Evolutionary conservation across 2,113 vertebrate genomes (phyloP).

Genomic region (Salvelinus sp.): DNA sequence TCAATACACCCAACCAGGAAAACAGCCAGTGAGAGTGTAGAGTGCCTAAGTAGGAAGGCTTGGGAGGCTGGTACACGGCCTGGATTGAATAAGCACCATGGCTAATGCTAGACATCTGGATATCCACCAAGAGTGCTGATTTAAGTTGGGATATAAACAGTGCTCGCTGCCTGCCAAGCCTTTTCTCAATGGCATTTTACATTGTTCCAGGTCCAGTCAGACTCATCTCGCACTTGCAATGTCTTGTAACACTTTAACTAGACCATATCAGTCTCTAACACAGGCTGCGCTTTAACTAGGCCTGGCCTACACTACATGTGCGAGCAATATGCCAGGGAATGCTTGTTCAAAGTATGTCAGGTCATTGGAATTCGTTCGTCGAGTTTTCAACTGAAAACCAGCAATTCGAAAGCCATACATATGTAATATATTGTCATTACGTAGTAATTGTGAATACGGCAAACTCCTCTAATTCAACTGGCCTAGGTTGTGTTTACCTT

Average conservation of each 20-base stretch:
- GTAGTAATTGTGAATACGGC: slow-evolving; percentile 18
- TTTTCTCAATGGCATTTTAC: slow-evolving; percentile 59
- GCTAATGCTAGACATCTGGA: slow-evolving; percentile 61
- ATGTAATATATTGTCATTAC: background rate
- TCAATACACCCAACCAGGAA: background rate
- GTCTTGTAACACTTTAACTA: slow-evolving; percentile 25
- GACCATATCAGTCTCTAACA: background rate
- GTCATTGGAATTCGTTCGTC: slow-evolving; percentile 33
- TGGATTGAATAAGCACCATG: slow-evolving; percentile 63
- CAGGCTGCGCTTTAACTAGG: background rate
- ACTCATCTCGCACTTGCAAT: slow-evolving; percentile 48
- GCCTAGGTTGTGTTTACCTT: slow-evolving; percentile 47
- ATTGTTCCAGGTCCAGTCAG: slow-evolving; percentile 61
- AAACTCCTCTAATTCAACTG: slow-evolving; percentile 15
- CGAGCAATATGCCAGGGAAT: background rate
- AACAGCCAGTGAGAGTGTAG: slow-evolving; percentile 26
- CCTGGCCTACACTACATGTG: slow-evolving; percentile 1
- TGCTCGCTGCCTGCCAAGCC: slow-evolving; percentile 64
- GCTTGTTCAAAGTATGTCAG: slow-evolving; percentile 33
- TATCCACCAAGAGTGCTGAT: slow-evolving; percentile 68
- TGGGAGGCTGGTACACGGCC: slow-evolving; percentile 33
- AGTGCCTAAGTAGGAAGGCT: slow-evolving; percentile 61
- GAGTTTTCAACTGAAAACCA: slow-evolving; percentile 21
- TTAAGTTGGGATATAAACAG: slow-evolving; percentile 72
- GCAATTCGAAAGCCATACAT: background rate